Conservation (phyloP, 1,140 invertebrate species). For the Heliconius melpomene region DNA sequence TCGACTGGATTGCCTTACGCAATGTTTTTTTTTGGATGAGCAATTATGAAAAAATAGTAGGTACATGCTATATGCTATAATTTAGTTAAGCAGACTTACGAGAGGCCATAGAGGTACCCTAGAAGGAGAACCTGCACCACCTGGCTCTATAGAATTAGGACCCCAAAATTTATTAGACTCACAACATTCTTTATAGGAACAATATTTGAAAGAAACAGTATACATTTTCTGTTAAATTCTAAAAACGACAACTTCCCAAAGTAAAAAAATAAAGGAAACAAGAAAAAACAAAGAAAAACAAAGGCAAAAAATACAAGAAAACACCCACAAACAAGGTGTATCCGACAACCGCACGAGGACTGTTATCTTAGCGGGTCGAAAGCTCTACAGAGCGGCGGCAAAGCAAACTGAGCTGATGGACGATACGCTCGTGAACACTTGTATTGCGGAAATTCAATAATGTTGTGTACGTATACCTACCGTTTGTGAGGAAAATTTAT, state of each 20-base stretch:
- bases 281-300: neutral
- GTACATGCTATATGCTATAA: too few species aligned
- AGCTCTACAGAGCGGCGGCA: constrained; percentile 19
- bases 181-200: too few species aligned
- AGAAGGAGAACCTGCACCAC: too few species aligned
- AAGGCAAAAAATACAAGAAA: neutral
- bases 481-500: neutral
- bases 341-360: constrained; percentile 4
- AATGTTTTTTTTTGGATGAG: neutral
- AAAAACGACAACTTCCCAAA: neutral
- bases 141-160: too few species aligned
- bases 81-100: too few species aligned
- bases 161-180: too few species aligned
- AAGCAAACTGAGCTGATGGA: constrained; percentile 5
- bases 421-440: neutral
- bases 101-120: too few species aligned
- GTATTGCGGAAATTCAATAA: neutral
- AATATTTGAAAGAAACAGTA: too few species aligned
- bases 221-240: too few species aligned
- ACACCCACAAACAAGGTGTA: neutral
- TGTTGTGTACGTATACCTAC: neutral
- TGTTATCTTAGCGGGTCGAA: constrained; percentile 26
- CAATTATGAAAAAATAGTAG: neutral
- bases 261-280: neutral
- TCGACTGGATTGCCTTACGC: neutral